These are phyloP conservation scores for Pontoporia blainvillei DNA, from an alignment of 2,113 vertebrate species.

Conservation along the genomic window DNA sequence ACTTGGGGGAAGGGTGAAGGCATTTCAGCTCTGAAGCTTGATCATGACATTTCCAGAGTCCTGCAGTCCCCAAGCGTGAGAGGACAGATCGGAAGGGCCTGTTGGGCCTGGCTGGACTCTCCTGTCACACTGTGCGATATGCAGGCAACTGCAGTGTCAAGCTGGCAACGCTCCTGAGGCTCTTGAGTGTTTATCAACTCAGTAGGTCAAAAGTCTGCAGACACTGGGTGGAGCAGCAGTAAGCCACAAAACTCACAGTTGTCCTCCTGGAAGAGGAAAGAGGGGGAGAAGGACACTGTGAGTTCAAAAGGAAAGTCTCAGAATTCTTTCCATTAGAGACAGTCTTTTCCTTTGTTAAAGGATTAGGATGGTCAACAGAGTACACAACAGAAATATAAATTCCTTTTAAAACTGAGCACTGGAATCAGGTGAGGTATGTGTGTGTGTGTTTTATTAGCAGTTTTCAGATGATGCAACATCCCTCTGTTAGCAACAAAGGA, in stretches of 20 bases:
- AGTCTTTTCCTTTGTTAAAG: constrained; percentile 47
- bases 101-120: constrained; percentile 51
- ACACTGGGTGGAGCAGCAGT: constrained; percentile 97
- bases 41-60: constrained; percentile 68
- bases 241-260: constrained; percentile 95
- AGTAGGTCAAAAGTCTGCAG: constrained; percentile 94
- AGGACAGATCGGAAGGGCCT: constrained; percentile 63
- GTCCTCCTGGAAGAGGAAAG: constrained; percentile 82
- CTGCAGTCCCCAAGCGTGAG: constrained; percentile 55
- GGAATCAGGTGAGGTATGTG: not conserved
- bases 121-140: constrained; percentile 51
- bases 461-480: constrained; percentile 33
- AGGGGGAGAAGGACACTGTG: constrained; percentile 47
- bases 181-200: constrained; percentile 85
- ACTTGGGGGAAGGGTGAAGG: constrained; percentile 61
- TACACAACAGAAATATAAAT: constrained; percentile 1
- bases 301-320: constrained; percentile 63
- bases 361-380: not conserved
- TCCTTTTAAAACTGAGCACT: constrained; percentile 28
- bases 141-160: constrained; percentile 49
- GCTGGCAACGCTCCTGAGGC: constrained; percentile 72
- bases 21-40: constrained; percentile 63
- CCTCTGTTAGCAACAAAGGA: constrained; percentile 42
- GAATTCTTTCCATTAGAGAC: constrained; percentile 53
- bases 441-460: not conserved